Evolutionary conservation across 2,888 invertebrate genomes (phyloP), one percentile per base, ranked within the genome.

Genomic region (Spodoptera picta): DNA sequence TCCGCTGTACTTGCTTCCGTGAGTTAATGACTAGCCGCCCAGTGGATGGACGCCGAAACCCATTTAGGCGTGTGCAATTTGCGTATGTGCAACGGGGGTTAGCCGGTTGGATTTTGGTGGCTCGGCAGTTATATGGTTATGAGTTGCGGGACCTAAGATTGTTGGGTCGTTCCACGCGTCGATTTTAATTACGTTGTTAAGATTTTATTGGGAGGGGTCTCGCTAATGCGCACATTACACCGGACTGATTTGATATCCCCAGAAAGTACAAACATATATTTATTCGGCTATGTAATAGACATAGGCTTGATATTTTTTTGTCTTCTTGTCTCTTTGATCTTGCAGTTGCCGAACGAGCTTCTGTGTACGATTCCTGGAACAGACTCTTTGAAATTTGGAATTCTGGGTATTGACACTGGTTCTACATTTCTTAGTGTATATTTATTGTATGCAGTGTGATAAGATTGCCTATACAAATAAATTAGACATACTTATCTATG

Each of bases 61-160:
- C 90, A 90, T 93, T 94, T 94, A 92, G 91, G 86, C 89, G 88
- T 87, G 87, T 90, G 91, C 91, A 92, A 94, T 93, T 93, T 93
- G 92, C 88, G 90, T 89, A 88, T 88, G 87, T 88, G 89, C 87
- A 87, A 69, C 82, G 82, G 84, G 89, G 90, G 87, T 89, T 89
- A 89, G 87, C 83, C 83, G 82, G 83, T 73, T 84, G 83, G 83
- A 88, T 88, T 91, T 91, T 87, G 85, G 87, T 84, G 81, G 83
- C 80, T 79, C 55, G 69, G 70, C 73, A 74, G 77, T 80, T 83
- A 83, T 78, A 82, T 73, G 79, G 78, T 81, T 79, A 73, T 73
- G 72, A 73, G 55, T 27, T 71, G 71, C 9, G 70, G 64, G 52
- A 54, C 65, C 60, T 53, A 70, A 73, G 79, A 71, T 71, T 70